A percentile compares a stretch with the other conserved stretches of the same genome.
Conservation (phyloP, 2,797 vertebrate species). For the Lithobates sylvaticus region DNA sequence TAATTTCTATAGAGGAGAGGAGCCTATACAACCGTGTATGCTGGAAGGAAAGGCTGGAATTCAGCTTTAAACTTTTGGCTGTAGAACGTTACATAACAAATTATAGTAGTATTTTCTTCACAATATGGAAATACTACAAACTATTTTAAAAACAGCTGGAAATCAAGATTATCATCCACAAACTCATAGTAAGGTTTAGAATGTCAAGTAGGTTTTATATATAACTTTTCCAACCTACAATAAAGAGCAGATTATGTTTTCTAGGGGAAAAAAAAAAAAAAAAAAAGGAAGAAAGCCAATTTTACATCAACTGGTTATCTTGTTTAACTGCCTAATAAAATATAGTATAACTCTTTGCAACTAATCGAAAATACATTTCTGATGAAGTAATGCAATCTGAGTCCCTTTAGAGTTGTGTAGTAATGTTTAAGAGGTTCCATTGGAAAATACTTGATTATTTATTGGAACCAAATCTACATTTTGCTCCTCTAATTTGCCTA, state of each 20-base stretch:
- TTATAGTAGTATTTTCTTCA: not conserved
- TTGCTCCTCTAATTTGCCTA: not conserved
- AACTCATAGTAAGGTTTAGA: constrained; percentile 3
- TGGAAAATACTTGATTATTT: constrained; percentile 38
- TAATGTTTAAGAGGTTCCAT: constrained; percentile 30
- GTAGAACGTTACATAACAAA: not conserved
- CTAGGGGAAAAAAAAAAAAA: not conserved
- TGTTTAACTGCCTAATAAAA: constrained; percentile 22
- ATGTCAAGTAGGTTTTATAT: not conserved
- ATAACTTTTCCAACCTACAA: not conserved
- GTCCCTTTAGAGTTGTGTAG: constrained; percentile 22
- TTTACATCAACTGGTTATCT: constrained; percentile 9
- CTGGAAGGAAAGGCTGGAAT: no score
- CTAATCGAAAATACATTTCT: constrained; percentile 30
- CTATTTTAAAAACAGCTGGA: constrained; percentile 4
- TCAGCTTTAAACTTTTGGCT: not conserved
- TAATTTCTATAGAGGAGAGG: no score
- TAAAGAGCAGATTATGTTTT: not conserved
- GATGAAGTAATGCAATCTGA: constrained; percentile 39
- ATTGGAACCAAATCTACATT: constrained; percentile 22
- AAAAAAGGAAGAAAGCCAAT: not conserved
- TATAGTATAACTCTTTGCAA: constrained; percentile 15
- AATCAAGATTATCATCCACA: constrained; percentile 2
- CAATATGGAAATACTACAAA: not conserved
- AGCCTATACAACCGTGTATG: no score